These are phyloP conservation scores for Ferdinandea cuprea DNA, from an alignment of 2,888 invertebrate species.

Conservation along the genomic window DNA sequence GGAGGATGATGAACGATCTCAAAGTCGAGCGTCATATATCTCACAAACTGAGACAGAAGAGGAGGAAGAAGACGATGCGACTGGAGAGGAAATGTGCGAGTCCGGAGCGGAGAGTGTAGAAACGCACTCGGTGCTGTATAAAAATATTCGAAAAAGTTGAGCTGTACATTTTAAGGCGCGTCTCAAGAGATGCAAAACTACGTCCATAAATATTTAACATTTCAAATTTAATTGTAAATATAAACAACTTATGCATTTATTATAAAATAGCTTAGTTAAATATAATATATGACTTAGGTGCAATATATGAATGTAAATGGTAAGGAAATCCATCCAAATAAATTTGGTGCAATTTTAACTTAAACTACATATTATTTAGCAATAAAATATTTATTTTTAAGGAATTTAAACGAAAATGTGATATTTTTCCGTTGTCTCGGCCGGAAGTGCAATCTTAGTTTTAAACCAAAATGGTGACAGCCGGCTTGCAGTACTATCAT, in stretches of 20 bases:
- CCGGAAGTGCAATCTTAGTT: conserved; percentile 82
- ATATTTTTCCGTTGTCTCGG: conserved; percentile 83
- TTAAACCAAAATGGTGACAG: conserved; percentile 27
- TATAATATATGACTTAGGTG: conserved; percentile 24
- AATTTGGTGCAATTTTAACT: conserved; percentile 61
- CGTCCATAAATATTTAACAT: neutral
- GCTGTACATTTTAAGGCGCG: neutral
- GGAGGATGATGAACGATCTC: conserved; percentile 87
- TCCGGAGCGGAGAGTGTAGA: conserved; percentile 94
- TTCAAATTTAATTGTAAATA: neutral
- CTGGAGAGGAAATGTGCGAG: conserved; percentile 92
- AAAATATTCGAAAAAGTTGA: conserved; percentile 86
- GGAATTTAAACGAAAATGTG: conserved; percentile 79
- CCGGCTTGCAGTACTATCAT: neutral
- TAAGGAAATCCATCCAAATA: conserved; percentile 59
- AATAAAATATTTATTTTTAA: conserved; percentile 11
- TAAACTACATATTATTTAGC: neutral
- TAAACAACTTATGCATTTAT: neutral
- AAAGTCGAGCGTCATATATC: conserved; percentile 84
- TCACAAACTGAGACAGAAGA: conserved; percentile 84
- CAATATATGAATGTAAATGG: conserved; percentile 57
- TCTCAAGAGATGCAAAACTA: neutral
- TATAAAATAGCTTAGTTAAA: neutral
- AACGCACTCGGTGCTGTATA: conserved; percentile 93
- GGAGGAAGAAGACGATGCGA: conserved; percentile 91